Evolutionary conservation across 1,140 invertebrate species (phyloP).

Genomic region (Bombus fervidus): DNA sequence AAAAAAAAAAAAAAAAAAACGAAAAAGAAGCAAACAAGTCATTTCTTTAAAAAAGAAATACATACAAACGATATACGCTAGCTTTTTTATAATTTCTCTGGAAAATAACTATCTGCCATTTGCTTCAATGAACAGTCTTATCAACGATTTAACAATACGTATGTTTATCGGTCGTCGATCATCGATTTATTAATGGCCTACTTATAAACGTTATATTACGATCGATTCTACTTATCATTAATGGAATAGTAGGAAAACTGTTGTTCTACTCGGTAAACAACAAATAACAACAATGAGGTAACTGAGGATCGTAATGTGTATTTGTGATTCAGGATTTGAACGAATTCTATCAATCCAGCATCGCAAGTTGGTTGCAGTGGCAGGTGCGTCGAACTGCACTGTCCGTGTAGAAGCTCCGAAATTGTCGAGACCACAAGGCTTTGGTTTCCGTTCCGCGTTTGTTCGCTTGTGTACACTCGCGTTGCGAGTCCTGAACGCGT

Average conservation of each 20-base stretch:
- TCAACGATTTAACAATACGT: too few species aligned
- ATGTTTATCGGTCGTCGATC: too few species aligned
- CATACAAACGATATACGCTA: too few species aligned
- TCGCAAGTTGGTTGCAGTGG: constrained; percentile 41
- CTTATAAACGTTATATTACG: background rate
- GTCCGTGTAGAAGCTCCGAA: constrained; percentile 41
- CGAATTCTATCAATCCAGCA: constrained; percentile 42
- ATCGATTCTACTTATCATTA: background rate
- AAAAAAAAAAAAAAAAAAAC: too few species aligned
- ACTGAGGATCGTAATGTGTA: background rate
- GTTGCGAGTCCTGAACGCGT: constrained; percentile 2
- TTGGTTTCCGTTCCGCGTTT: constrained; percentile 41
- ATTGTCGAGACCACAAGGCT: constrained; percentile 57
- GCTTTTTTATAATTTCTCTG: too few species aligned
- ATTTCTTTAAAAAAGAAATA: too few species aligned
- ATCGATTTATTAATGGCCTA: background rate
- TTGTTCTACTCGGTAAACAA: background rate
- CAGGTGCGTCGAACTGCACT: constrained; percentile 67
- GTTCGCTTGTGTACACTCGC: constrained; percentile 7
- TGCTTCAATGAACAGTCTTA: too few species aligned
- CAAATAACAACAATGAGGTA: constrained; percentile 3
- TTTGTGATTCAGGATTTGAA: constrained; percentile 34
- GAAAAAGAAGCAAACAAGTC: too few species aligned
- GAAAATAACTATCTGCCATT: too few species aligned
- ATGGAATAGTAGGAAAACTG: background rate